These are phyloP conservation scores for Stramonita haemastoma DNA, from an alignment of 2,888 invertebrate species.

Conservation along the genomic window DNA sequence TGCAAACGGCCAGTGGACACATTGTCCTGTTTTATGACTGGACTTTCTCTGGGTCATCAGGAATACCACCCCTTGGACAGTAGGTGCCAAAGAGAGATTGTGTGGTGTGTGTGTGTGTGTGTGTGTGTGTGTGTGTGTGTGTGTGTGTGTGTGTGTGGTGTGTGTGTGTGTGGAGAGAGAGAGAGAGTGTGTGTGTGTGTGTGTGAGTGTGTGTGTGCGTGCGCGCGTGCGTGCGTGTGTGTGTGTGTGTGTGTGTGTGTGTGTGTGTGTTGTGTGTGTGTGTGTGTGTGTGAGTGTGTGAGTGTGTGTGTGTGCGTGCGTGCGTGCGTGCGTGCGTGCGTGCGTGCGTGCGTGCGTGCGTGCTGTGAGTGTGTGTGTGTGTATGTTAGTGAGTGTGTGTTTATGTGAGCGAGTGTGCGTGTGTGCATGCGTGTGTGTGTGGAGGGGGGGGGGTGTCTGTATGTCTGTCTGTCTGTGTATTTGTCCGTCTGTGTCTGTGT, in stretches of 20 bases:
- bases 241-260: conserved; percentile 17
- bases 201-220: no score
- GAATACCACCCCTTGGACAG: no score
- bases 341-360: background rate
- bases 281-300: background rate
- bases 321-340: background rate
- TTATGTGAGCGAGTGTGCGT: background rate
- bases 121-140: no score
- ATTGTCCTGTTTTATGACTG: no score
- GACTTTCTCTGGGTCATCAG: no score
- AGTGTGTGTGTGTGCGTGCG: background rate
- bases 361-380: background rate
- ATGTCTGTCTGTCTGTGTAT: background rate
- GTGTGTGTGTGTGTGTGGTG: no score
- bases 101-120: no score
- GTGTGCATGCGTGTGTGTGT: background rate
- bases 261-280: background rate
- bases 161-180: no score
- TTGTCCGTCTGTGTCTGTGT: no score
- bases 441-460: background rate
- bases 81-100: no score
- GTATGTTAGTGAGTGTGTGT: background rate
- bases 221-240: background rate
- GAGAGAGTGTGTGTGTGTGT: no score
- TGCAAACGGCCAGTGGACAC: no score